A percentile compares a stretch with the other conserved stretches of the same genome.
These are phyloP conservation scores for Calliopsis andreniformis DNA, from an alignment of 1,140 invertebrate species.

Conservation along the genomic window DNA sequence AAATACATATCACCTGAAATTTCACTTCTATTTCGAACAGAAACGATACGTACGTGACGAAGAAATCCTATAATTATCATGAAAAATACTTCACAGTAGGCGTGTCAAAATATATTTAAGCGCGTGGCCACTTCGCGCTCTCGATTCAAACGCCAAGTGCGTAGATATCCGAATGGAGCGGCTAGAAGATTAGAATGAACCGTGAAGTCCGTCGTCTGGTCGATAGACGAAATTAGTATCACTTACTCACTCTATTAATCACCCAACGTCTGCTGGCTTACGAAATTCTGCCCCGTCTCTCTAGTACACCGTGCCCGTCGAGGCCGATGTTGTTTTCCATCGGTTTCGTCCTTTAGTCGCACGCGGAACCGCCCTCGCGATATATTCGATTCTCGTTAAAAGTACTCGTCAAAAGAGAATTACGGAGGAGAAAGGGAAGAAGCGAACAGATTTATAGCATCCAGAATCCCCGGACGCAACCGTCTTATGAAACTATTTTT, in stretches of 20 bases:
- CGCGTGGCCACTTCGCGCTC: constrained; percentile 19
- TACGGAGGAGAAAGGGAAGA: constrained; percentile 31
- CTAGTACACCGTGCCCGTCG: too few species aligned
- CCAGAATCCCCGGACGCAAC: constrained; percentile 46
- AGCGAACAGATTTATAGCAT: constrained; percentile 46
- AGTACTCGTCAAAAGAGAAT: constrained; percentile 16
- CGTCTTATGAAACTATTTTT: constrained; percentile 55
- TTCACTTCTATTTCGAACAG: not conserved
- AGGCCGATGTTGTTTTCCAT: not conserved
- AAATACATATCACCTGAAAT: too few species aligned
- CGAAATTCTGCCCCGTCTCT: constrained; percentile 9
- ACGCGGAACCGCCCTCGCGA: not conserved
- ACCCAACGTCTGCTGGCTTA: constrained; percentile 21
- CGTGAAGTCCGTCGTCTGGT: constrained; percentile 41
- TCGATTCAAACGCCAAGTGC: constrained; percentile 38
- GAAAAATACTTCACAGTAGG: constrained; percentile 18
- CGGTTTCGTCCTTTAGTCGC: not conserved
- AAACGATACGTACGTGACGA: not conserved
- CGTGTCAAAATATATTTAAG: constrained; percentile 21
- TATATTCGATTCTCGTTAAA: constrained; percentile 45
- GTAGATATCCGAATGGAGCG: constrained; percentile 36
- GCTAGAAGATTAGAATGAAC: constrained; percentile 36
- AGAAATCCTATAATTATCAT: not conserved
- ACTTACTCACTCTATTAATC: constrained; percentile 38
- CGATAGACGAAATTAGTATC: constrained; percentile 51